Conservation (phyloP, 2,113 vertebrate species). For the Trachemys scripta region DNA sequence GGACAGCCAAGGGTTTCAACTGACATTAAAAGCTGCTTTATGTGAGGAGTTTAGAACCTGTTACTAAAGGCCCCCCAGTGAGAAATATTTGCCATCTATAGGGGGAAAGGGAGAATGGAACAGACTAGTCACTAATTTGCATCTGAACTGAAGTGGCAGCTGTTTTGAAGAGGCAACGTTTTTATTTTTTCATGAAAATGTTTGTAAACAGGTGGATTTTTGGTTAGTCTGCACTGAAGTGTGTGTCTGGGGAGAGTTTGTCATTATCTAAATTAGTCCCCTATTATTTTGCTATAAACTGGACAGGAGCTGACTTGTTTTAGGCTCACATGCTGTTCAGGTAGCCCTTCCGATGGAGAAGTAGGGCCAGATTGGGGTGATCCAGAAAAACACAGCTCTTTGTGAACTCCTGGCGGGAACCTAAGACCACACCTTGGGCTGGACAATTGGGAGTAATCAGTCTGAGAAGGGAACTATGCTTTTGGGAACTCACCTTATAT, state of each 20-base stretch:
- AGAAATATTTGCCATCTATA: not conserved
- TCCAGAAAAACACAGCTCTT: not conserved
- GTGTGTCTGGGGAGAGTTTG: not conserved
- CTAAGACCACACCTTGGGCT: not conserved
- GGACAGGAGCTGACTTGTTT: not conserved
- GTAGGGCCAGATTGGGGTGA: not conserved
- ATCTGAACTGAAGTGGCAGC: not conserved
- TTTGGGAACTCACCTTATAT: not conserved
- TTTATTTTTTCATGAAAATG: slow-evolving; percentile 33
- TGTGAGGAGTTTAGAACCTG: slow-evolving; percentile 1
- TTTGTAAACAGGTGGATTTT: not conserved
- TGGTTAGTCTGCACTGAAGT: not conserved
- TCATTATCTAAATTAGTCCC: not conserved
- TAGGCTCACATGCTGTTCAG: not conserved
- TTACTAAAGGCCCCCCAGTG: not conserved
- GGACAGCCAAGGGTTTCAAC: not conserved
- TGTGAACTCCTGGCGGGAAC: not conserved
- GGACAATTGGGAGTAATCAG: not conserved
- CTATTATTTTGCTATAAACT: not conserved
- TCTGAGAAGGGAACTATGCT: not conserved
- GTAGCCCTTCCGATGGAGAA: not conserved
- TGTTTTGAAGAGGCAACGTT: not conserved
- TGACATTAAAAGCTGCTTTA: not conserved
- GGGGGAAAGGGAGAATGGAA: not conserved
- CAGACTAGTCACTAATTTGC: not conserved